A percentile compares a stretch with the other conserved stretches of the same genome.
Evolutionary conservation across 2,113 vertebrate genomes (phyloP).

Genomic region (Peromyscus californicus): DNA sequence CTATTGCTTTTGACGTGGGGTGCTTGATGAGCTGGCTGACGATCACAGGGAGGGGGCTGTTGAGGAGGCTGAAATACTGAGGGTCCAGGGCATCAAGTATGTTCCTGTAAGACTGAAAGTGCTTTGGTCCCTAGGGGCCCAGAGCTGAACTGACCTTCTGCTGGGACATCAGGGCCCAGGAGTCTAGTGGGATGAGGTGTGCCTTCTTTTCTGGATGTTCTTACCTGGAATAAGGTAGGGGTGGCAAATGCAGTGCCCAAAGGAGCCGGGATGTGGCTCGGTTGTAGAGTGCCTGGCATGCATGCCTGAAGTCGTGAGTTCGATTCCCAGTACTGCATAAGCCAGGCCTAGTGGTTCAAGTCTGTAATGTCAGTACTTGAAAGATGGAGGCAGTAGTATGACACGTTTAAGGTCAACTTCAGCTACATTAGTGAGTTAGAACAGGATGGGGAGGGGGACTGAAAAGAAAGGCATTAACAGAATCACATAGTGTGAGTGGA

Average conservation of each 20-base stretch:
- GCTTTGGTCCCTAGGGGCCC: neutral
- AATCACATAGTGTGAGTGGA: neutral
- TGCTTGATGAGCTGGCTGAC: constrained; percentile 61
- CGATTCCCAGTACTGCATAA: neutral
- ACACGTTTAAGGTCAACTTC: neutral
- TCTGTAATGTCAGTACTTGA: neutral
- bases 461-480: neutral
- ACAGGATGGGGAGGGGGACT: accelerated
- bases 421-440: neutral
- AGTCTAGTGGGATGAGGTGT: neutral
- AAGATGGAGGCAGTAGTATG: neutral
- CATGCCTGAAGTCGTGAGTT: neutral
- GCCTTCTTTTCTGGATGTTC: accelerated
- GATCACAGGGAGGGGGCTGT: constrained; percentile 50
- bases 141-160: neutral
- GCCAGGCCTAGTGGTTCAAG: neutral
- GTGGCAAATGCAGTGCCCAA: neutral
- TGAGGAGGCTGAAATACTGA: neutral
- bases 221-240: neutral
- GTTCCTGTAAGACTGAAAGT: neutral
- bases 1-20: constrained; percentile 66
- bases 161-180: neutral
- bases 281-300: neutral
- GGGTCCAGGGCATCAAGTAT: neutral
- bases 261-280: neutral